Conservation (phyloP, 2,888 invertebrate species). For the Rhamphomyia laevipes region DNA sequence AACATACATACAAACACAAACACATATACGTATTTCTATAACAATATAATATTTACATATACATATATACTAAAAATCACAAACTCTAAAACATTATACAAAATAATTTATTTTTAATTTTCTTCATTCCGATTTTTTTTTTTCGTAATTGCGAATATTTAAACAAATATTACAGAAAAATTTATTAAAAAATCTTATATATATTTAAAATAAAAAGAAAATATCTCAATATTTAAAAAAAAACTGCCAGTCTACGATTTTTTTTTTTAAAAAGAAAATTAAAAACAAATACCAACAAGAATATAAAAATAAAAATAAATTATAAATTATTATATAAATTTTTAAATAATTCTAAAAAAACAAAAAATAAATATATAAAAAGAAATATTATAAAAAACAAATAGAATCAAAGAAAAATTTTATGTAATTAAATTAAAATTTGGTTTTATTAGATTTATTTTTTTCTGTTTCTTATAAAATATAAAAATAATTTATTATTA, state of each 20-base stretch:
- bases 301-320: slow-evolving; percentile 3
- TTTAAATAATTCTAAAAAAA: slow-evolving; percentile 8
- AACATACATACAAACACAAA: too few species aligned
- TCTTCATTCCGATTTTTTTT: too few species aligned
- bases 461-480: too few species aligned
- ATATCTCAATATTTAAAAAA: slow-evolving; percentile 11
- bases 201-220: slow-evolving; percentile 9
- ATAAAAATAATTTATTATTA: slow-evolving; percentile 8
- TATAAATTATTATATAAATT: slow-evolving; percentile 4
- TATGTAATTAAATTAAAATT: slow-evolving; percentile 7
- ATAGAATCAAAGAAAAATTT: slow-evolving; percentile 9
- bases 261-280: slow-evolving; percentile 11
- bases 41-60: too few species aligned
- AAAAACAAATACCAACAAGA: slow-evolving; percentile 2
- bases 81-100: too few species aligned
- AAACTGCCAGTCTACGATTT: slow-evolving; percentile 20
- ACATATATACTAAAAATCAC: too few species aligned
- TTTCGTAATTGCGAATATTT: too few species aligned
- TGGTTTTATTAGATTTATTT: background rate
- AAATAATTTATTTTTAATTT: too few species aligned
- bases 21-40: too few species aligned
- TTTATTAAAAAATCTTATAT: slow-evolving; percentile 3
- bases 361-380: slow-evolving; percentile 7
- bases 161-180: background rate
- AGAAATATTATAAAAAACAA: slow-evolving; percentile 4